Base-by-base conservation (phyloP, 2,888 invertebrate species). In the Rosalia funebris region DNA sequence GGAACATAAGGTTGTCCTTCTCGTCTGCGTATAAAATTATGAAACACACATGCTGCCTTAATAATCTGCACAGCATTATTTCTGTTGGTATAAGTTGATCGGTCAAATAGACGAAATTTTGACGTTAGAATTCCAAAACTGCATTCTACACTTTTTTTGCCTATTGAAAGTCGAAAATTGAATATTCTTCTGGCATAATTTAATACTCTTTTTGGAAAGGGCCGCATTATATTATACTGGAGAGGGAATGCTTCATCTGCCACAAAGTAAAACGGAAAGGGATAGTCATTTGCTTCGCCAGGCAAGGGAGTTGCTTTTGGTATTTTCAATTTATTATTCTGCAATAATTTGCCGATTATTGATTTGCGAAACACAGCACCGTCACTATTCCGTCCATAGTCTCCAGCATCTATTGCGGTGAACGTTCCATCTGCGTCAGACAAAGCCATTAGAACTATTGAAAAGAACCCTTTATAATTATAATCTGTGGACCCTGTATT, bases 111-210 rank as follows among this genome's bases (percentile, higher is more conserved):
- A 25, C 25, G 25, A 25, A 25, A 25, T 25, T 42, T 14, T 42
- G 15, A 42, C 15, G 15, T 42, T 42, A 15, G 42, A 1, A 42
- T 42, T 42, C 15, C 42, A n/a, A 14, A 42, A 42, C 14, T 42
- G 15, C 42, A 42, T 42, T 42, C 42, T 7, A 25, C 25, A 25
- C 42, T 42, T 42, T 42, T 42, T 42, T 15, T 42, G 15, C 42
- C 42, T 42, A 1, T 14, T 42, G 42, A 42, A 42, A 42, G 42
- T 42, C 11, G 42, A 42, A 42, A 42, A 42, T 42, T 42, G 42
- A 42, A 42, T 15, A 42, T 42, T 42, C 42, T 25, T 25, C 25
- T 25, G 25, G 25, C 25, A 25, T 25, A 3, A 25, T 25, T 25
- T 25, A 25, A 25, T 7, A 25, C 25, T 25, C 25, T 25, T 25